These are phyloP conservation scores for Nephila pilipes DNA, from an alignment of 1,140 invertebrate genomes.

Conservation along the genomic window DNA sequence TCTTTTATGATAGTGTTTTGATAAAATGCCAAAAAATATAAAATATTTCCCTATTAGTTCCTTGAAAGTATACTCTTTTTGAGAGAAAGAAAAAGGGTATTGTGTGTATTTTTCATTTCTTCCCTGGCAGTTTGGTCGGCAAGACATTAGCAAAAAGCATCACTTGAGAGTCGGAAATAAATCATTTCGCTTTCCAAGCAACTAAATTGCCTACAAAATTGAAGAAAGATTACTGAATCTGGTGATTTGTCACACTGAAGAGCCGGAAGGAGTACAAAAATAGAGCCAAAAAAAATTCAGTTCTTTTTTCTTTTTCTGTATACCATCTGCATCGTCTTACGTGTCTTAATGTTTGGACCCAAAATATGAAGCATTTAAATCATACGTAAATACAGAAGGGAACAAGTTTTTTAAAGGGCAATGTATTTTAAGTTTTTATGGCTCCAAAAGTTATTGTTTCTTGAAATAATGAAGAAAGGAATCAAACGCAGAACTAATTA, in stretches of 20 bases:
- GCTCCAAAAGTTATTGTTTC: too few relatives aligned
- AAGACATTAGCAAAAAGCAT: background rate
- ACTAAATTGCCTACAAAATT: constrained; percentile 32
- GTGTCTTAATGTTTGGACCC: background rate
- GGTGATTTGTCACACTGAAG: constrained; percentile 1
- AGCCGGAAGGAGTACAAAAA: background rate
- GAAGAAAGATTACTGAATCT: constrained; percentile 23
- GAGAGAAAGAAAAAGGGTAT: background rate
- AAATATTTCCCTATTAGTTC: background rate
- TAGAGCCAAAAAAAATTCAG: background rate
- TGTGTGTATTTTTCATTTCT: background rate
- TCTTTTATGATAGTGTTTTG: background rate
- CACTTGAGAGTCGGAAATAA: background rate
- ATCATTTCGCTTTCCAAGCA: constrained; percentile 4
- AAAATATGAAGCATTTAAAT: background rate
- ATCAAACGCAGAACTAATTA: too few relatives aligned
- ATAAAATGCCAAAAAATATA: constrained; percentile 7
- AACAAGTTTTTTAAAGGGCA: background rate
- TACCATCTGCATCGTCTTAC: background rate
- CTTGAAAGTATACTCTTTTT: background rate
- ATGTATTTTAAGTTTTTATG: too few relatives aligned
- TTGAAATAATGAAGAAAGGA: too few relatives aligned
- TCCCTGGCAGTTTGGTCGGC: background rate
- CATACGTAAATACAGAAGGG: background rate
- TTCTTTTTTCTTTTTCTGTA: background rate